Base-by-base conservation (phyloP, 2,888 invertebrate genomes). In the Congeria kusceri region DNA sequence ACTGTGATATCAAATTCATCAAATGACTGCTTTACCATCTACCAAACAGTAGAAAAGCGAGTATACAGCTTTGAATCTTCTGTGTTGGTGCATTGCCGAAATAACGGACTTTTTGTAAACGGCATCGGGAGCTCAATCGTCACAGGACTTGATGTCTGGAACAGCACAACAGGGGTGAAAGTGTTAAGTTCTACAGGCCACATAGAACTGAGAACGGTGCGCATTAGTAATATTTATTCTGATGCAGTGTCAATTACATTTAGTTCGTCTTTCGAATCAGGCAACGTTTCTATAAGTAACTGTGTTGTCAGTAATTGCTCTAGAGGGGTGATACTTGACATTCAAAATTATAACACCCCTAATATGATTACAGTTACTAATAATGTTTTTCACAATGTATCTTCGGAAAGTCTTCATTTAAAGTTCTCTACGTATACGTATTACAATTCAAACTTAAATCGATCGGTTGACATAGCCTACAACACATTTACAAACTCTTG, bases 401-500 rank as follows among this genome's bases (percentile, higher is more conserved):
- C 23, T 15, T 28, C 3, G 1, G n/a, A 29, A 13, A 44, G 49
- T 15, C 32, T 73, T 7, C 18, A 58, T 44, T 18, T 73, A 18
- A 13, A 11, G 15, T 49, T 62, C 28, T 25, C 59, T 0, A 39
- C 57, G 15, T 47, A 66, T 59, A 20, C 64, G 7, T 28, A 32
- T 39, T 23, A 39, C 29, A n/a, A 59, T 18, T 15, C 3, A 5
- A 15, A 44, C n/a, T 23, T 13, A 3, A 32, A 27, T 49, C 15
- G 47, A 28, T 18, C 59, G 20, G 39, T 74, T 39, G 66, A 64
- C 28, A 56, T 76, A 39, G 72, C 59, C 1, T 39, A 47, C 9
- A 80, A 80, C 46, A 63, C 23, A 13, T 80, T 80, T 64, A 29
- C 28, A 18, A 68, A 76, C 32, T 32, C 57, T 25, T 53, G 65